Evolutionary conservation across 2,888 invertebrate species (phyloP), one percentile per base, ranked within the genome.

Genomic region (Hydrotaea cyrtoneurina): DNA sequence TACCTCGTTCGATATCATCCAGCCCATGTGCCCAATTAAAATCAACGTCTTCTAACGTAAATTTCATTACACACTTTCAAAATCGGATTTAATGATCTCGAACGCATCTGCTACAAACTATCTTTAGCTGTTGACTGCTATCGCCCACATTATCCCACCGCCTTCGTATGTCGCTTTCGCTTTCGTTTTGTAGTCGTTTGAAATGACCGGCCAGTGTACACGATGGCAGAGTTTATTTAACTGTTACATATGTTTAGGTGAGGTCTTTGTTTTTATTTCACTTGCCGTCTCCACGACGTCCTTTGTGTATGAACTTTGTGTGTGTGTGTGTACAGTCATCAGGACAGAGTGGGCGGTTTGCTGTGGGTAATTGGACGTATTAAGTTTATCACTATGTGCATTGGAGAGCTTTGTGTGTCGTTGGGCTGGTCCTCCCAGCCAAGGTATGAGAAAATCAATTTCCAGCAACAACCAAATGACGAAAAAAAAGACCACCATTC

Each of bases 391-490:
- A 7, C 50, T 7, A 50, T 50, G 50, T 50, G 50, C 55, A 21
- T 55, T 55, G 8, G n/a, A 21, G 55, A n/a, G 50, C 15, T 59
- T 64, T 36, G 36, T 64, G 10, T 31, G 15, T 31, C 7, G 31
- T 2, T 31, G 31, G 31, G 2, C 7, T 55, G 21, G 55, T 21
- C 43, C 19, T 15, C 21, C 21, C 10, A 19, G 31, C 62, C 17
- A 43, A 77, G 77, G 81, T 81, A 72, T 77, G 81, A 50, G 81
- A 72, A 81, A 81, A 81, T 81, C 81, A 77, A 80, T 81, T 73
- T 21, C n/a, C 21, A n/a, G 64, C 31, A 46, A 31, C 53, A 80
- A 39, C 50, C 19, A 66, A 8, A 66, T 55, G 55, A 55, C 31
- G 11, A 21, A 8, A 55, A 19, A n/a, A 55, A 64, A 36, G n/a